Base-by-base conservation (phyloP, 2,113 vertebrate species). In the Sclerurus mexicanus region DNA sequence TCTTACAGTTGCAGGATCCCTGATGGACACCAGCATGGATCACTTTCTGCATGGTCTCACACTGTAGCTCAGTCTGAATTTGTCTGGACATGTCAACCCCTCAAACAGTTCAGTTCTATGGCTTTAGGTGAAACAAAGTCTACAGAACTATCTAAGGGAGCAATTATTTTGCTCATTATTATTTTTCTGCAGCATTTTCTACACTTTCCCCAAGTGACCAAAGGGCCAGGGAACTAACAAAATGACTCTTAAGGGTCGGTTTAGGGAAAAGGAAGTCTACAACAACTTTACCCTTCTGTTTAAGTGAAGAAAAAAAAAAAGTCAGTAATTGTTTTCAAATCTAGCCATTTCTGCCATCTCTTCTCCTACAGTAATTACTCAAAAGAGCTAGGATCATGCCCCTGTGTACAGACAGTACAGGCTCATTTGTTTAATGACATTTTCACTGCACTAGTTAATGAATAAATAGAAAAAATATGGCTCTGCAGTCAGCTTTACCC, bases 1-100 rank as follows among this genome's bases (percentile, higher is more conserved):
- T 75, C 44, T 28, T 37, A 44, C 18, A 64, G 60, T 20, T 73
- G 15, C 22, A 58, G 2, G 2, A 11, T 59, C 39, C 15, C 20
- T 72, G 33, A 27, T 35, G 13, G 52, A 59, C 7, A 9, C 9
- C 24, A n/a, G 5, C 4, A 39, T 1, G 2, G 28, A 40, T 69
- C 9, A 20, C 33, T 75, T 50, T 49, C 44, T 0, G 0, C 6
- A 11, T 8, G 10, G 27, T 19, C 6, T 13, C 33, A 22, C 24
- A 30, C 8, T 3, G 1, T 31, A 27, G 20, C 47, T 75, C 64
- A 81, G 49, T 19, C 21, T 35, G 16, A 42, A 15, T 58, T 4
- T 55, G 14, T 60, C 10, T 64, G 56, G 6, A 47, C 1, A 1
- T 40, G 60, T 7, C 33, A 77, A n/a, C 4, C 4, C 6, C 33